Conservation (phyloP, 1,140 invertebrate species). For the Drosophila lini region DNA sequence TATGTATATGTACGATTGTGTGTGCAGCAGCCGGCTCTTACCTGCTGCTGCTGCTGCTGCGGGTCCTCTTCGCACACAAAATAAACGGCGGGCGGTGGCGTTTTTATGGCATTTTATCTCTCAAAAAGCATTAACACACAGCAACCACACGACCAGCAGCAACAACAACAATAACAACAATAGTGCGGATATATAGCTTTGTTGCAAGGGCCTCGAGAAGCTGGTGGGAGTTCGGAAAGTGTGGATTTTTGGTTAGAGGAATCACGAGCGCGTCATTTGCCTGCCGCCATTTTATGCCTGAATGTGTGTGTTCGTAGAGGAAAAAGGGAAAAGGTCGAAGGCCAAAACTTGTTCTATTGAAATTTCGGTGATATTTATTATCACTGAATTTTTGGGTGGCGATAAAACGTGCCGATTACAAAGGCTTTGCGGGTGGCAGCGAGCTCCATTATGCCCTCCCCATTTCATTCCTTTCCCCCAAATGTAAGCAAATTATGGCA, state of each 20-base stretch:
- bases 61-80: slow-evolving; percentile 33
- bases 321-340: slow-evolving; percentile 54
- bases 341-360: slow-evolving; percentile 33
- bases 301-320: slow-evolving; percentile 3
- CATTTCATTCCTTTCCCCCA: background rate
- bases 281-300: slow-evolving; percentile 68
- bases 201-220: slow-evolving; percentile 30
- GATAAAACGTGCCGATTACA: slow-evolving; percentile 74
- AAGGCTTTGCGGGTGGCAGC: slow-evolving; percentile 31
- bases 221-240: slow-evolving; percentile 25
- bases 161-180: slow-evolving; percentile 1
- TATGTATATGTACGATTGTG: slow-evolving; percentile 3
- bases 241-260: slow-evolving; percentile 27
- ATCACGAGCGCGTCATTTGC: slow-evolving; percentile 20
- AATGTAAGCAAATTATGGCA: slow-evolving; percentile 61
- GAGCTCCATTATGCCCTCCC: background rate
- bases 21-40: slow-evolving; percentile 47
- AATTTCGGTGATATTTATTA: slow-evolving; percentile 43
- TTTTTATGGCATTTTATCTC: slow-evolving; percentile 75
- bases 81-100: slow-evolving; percentile 53
- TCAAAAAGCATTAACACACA: slow-evolving; percentile 53
- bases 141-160: slow-evolving; percentile 30
- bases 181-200: slow-evolving; percentile 30
- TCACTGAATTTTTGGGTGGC: slow-evolving; percentile 27
- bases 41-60: slow-evolving; percentile 45